Evolutionary conservation across 2,113 vertebrate genomes (phyloP).

Genomic region (Onychorhynchus coronatus): DNA sequence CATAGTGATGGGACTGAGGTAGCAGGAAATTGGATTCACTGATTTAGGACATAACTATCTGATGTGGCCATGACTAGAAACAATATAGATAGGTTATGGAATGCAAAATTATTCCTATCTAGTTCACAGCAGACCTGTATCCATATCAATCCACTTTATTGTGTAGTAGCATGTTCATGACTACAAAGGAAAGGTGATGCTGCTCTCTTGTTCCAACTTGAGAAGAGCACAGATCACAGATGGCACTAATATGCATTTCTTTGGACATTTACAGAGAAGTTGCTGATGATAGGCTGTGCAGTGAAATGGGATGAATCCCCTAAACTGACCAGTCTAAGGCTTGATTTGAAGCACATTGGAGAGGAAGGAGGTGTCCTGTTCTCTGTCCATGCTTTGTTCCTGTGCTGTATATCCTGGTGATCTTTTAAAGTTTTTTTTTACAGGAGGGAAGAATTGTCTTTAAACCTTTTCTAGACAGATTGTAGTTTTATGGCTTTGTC

Average conservation of each 20-base stretch:
- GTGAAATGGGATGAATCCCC: neutral
- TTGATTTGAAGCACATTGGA: neutral
- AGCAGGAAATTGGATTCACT: constrained; percentile 49
- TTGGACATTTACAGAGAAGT: neutral
- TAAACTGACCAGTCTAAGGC: neutral
- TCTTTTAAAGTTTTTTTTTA: neutral
- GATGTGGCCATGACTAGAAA: neutral
- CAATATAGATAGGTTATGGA: neutral
- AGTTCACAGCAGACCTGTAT: neutral
- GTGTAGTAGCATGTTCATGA: neutral
- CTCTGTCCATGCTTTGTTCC: neutral
- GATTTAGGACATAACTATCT: constrained; percentile 15
- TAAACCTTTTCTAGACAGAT: neutral
- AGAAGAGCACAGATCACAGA: neutral
- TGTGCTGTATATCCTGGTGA: neutral
- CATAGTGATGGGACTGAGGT: neutral
- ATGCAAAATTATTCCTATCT: neutral
- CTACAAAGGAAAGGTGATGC: neutral
- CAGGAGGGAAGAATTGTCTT: neutral
- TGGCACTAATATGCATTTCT: neutral
- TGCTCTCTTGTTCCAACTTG: neutral
- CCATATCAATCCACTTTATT: neutral
- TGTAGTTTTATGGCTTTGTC: neutral
- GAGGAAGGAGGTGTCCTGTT: neutral
- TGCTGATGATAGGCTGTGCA: neutral